phyloP scores from a whole-genome alignment of 2,113 vertebrate species.

The Dryoscopus gambensis region DNA sequence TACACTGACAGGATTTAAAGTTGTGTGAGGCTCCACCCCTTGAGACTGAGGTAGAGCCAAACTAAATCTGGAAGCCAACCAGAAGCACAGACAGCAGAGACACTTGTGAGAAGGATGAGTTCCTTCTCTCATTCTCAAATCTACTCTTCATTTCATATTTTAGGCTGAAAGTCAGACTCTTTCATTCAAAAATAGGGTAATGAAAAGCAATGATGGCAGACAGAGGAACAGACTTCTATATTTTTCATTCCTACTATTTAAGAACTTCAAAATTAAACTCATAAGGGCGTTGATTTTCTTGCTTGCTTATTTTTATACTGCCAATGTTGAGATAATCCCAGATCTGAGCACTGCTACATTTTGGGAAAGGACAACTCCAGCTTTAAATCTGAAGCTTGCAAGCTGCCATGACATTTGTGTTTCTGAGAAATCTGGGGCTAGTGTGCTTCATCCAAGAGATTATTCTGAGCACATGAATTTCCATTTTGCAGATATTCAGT shows the following conservation, averaged over 20 bases:
- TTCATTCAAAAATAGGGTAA: background rate
- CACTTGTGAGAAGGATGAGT: background rate
- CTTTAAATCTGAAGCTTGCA: background rate
- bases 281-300: background rate
- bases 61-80: constrained; percentile 23
- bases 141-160: constrained; percentile 16
- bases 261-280: constrained; percentile 25
- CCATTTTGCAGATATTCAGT: background rate
- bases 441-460: background rate
- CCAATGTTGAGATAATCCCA: background rate
- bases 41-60: constrained; percentile 17
- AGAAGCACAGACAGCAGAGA: background rate
- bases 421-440: background rate
- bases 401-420: background rate
- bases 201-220: background rate
- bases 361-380: background rate
- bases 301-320: constrained; percentile 25
- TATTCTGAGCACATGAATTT: background rate
- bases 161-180: background rate
- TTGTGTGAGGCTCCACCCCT: background rate
- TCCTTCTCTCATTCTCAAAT: constrained; percentile 28
- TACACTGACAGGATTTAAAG: background rate
- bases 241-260: constrained; percentile 22
- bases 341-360: background rate
- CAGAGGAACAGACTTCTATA: background rate